Conservation (phyloP, 2,888 invertebrate species). For the Stenodera caucasica region DNA sequence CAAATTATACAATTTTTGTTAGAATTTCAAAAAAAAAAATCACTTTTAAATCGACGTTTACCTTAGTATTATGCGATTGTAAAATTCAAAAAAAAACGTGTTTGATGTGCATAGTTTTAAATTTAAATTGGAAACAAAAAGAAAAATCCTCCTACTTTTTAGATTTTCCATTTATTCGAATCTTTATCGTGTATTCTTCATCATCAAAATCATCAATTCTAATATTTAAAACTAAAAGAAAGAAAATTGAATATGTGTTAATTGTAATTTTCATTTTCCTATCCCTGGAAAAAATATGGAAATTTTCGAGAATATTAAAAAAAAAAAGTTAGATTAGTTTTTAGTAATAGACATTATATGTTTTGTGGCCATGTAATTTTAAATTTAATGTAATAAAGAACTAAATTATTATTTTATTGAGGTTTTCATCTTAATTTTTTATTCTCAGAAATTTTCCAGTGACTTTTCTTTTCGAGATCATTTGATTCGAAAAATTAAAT, state of each 20-base stretch:
- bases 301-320: no score
- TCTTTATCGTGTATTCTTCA: neutral
- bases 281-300: neutral
- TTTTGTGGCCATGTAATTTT: constrained; percentile 60
- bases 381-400: constrained; percentile 58
- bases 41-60: constrained; percentile 13
- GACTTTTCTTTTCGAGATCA: no score
- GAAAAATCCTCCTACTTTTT: neutral
- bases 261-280: neutral
- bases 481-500: no score
- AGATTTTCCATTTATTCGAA: constrained; percentile 17
- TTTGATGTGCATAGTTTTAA: constrained; percentile 48
- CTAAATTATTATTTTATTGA: constrained; percentile 50
- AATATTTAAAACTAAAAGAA: neutral
- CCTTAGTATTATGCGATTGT: constrained; percentile 28
- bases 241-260: constrained; percentile 26
- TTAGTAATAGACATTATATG: constrained; percentile 54
- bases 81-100: constrained; percentile 39
- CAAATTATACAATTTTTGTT: constrained; percentile 26
- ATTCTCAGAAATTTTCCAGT: no score
- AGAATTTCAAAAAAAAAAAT: neutral
- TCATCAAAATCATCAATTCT: neutral
- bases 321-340: constrained; percentile 42
- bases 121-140: constrained; percentile 26
- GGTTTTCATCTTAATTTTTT: constrained; percentile 11